Base-by-base conservation (phyloP, 2,797 vertebrate genomes). In the Trematomus bernacchii region DNA sequence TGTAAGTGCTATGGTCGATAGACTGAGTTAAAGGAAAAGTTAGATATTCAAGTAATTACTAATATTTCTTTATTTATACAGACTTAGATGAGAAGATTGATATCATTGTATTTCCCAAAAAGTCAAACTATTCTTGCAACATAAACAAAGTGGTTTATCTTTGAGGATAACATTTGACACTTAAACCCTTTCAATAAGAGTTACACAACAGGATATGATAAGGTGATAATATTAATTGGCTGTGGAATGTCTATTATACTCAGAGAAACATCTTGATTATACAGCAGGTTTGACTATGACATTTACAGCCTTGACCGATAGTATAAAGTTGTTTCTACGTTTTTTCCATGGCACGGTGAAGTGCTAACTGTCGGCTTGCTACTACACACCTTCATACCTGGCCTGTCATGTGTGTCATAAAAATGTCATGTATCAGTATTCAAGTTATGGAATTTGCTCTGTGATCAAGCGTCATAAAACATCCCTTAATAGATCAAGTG, bases 381-480 rank as follows among this genome's bases (percentile, higher is more conserved):
- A 12, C 48, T 11, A 37, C 51, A 44, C 21, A 14, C 33, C 37
- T 59, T 81, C 50, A 52, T 66, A 47, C 19, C 40, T 1, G 21
- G 59, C 51, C 27, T 42, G 14, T 62, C 33, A 6, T 9, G 37
- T 64, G 57, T 54, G 57, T 58, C 47, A 51, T 46, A 59, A 59
- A 71, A 66, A 46, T 48, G 30, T 15, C 48, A 21, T 11, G 51
- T 30, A 30, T 66, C 53, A 57, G 7, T 47, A 9, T 54, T 76
- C 54, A 79, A 48, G 51, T 52, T 3, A 69, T 47, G 27, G 21
- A 60, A 46, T 74, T 76, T 80, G 73, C 62, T 73, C 64, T 61
- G 57, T 59, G 44, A 23, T 47, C 67, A 43, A 37, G 66, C 66
- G 71, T 82, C 19, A 37, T 71, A 84, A 84, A 84, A 68, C n/a